A percentile compares a stretch with the other conserved stretches of the same genome.
These are phyloP conservation scores for Oenanthe oenanthe DNA, from an alignment of 2,113 vertebrate species.

Conservation along the genomic window DNA sequence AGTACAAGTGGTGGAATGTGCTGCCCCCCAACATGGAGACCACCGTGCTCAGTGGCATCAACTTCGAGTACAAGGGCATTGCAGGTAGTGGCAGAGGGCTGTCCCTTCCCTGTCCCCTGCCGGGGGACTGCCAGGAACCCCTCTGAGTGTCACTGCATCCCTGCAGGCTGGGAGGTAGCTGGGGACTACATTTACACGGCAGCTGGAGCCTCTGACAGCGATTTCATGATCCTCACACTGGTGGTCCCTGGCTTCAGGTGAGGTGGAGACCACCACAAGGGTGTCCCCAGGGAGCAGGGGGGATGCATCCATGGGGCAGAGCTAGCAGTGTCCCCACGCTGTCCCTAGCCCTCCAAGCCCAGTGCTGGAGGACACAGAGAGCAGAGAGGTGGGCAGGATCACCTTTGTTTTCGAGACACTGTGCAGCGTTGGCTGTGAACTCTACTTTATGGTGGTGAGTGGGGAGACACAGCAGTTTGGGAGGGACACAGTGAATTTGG, in stretches of 20 bases:
- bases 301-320: rapidly evolving
- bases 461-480: rapidly evolving
- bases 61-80: slow-evolving; percentile 80
- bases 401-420: slow-evolving; percentile 91
- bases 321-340: not conserved
- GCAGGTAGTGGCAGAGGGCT: slow-evolving; percentile 76
- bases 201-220: slow-evolving; percentile 84
- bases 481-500: not conserved
- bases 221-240: slow-evolving; percentile 89
- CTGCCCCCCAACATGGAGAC: slow-evolving; percentile 93
- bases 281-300: not conserved
- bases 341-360: slow-evolving; percentile 78
- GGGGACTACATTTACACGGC: slow-evolving; percentile 92
- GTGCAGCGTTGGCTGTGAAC: slow-evolving; percentile 85
- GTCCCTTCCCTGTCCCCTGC: not conserved
- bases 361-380: slow-evolving; percentile 74
- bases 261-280: not conserved
- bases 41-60: slow-evolving; percentile 78
- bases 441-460: slow-evolving; percentile 90
- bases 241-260: slow-evolving; percentile 91
- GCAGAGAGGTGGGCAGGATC: slow-evolving; percentile 84
- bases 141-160: not conserved
- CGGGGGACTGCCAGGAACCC: rapidly evolving
- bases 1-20: slow-evolving; percentile 98
- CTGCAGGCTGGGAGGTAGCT: slow-evolving; percentile 93